Evolutionary conservation across 2,888 invertebrate species (phyloP).

Genomic region (Dynastes hyllus): DNA sequence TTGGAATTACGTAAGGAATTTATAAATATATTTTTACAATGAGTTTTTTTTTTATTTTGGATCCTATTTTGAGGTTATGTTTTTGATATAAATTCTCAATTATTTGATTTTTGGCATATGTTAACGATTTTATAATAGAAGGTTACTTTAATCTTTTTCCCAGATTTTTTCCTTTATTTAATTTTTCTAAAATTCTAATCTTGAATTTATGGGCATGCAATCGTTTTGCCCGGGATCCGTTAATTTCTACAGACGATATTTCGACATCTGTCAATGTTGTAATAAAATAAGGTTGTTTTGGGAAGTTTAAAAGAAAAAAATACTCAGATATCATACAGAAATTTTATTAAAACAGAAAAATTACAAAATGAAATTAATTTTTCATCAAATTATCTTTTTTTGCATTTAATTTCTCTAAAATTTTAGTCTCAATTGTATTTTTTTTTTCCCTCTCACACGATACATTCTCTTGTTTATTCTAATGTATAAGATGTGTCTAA

Average conservation of each 20-base stretch:
- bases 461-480: background rate
- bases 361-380: conserved; percentile 36
- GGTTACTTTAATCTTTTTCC: too few relatives aligned
- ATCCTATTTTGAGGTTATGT: background rate
- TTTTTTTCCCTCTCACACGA: conserved; percentile 2
- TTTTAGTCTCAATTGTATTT: conserved; percentile 1
- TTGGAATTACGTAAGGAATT: conserved; percentile 68
- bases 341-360: conserved; percentile 36
- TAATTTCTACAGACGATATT: too few relatives aligned
- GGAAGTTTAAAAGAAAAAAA: background rate
- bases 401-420: background rate
- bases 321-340: background rate
- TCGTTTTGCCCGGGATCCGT: too few relatives aligned
- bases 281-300: background rate
- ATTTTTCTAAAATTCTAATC: too few relatives aligned
- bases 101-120: too few relatives aligned
- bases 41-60: background rate
- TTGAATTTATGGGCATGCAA: too few relatives aligned
- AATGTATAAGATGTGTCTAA: background rate
- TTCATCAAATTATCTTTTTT: conserved; percentile 5
- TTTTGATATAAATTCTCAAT: background rate
- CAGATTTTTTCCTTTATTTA: too few relatives aligned
- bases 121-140: too few relatives aligned
- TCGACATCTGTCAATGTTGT: background rate
- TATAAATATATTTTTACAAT: background rate